A percentile compares a stretch with the other conserved stretches of the same genome.
Evolutionary conservation across 2,797 vertebrate species (phyloP).

Genomic region (Babyrousa celebensis): DNA sequence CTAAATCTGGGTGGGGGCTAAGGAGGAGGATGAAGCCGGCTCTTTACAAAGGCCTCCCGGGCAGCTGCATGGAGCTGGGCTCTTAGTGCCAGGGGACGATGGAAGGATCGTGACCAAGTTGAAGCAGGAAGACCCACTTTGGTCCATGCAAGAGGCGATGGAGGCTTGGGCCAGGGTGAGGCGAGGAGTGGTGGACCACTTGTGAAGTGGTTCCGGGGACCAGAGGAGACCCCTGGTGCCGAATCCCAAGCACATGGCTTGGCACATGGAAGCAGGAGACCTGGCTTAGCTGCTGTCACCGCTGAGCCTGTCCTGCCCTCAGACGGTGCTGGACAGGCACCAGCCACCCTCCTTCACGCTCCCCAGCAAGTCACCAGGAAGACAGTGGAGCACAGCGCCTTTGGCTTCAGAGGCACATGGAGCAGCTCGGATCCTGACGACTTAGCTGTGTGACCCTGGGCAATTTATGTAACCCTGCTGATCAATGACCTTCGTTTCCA

Average conservation of each 20-base stretch:
- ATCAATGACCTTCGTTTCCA: neutral
- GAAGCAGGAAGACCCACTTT: neutral
- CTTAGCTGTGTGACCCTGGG: neutral
- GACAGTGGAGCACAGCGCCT: accelerated
- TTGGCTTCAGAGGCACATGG: neutral
- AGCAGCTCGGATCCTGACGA: neutral
- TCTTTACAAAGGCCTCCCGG: neutral
- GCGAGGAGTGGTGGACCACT: neutral
- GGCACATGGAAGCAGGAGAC: accelerated
- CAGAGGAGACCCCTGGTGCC: neutral
- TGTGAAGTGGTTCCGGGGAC: accelerated
- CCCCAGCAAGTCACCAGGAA: too few relatives aligned
- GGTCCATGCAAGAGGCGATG: neutral
- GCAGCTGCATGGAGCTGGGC: accelerated
- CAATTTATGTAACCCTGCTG: neutral
- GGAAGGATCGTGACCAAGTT: accelerated
- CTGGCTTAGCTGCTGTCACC: accelerated
- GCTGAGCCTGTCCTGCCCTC: neutral
- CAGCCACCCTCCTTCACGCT: accelerated
- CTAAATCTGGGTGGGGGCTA: neutral
- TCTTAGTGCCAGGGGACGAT: neutral
- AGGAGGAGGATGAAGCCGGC: neutral
- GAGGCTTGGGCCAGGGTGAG: neutral
- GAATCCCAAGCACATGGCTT: accelerated
- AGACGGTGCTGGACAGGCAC: accelerated